Evolutionary conservation across 35 echinoderm and acorn worm genomes (phyloP).

Genomic region (Heliocidaris tuberculata): DNA sequence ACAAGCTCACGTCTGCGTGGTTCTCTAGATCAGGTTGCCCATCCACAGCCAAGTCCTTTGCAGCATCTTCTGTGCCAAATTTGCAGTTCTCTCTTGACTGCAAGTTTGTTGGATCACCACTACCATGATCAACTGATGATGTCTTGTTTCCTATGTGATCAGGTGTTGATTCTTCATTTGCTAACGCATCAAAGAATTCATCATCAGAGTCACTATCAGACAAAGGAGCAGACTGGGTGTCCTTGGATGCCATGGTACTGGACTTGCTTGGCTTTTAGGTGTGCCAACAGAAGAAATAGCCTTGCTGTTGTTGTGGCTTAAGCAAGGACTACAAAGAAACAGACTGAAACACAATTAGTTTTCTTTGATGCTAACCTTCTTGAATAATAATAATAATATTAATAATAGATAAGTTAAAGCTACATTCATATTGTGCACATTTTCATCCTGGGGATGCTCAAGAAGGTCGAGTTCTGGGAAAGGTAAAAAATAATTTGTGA

Average conservation of each 20-base stretch:
- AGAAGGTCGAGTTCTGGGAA: no score
- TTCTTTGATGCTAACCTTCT: neutral
- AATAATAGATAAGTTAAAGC: no score
- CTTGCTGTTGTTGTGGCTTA: no score
- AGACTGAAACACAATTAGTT: neutral
- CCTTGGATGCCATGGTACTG: neutral
- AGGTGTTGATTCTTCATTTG: neutral
- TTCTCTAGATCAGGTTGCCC: neutral
- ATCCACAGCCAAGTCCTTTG: neutral
- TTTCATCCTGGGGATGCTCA: no score
- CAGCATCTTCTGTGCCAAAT: neutral
- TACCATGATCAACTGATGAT: neutral
- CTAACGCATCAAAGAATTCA: conserved; percentile 67
- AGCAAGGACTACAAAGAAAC: neutral
- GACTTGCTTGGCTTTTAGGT: neutral
- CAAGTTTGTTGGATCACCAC: neutral
- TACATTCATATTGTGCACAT: no score
- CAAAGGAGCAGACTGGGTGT: neutral
- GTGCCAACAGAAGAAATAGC: neutral
- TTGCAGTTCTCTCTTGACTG: neutral
- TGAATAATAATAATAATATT: no score
- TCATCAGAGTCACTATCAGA: conserved; percentile 57
- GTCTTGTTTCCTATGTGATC: neutral
- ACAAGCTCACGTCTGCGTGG: neutral
- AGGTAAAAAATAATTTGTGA: no score